phyloP scores from a whole-genome alignment of 2,888 invertebrate species.

The Yponomeuta cagnagella region DNA sequence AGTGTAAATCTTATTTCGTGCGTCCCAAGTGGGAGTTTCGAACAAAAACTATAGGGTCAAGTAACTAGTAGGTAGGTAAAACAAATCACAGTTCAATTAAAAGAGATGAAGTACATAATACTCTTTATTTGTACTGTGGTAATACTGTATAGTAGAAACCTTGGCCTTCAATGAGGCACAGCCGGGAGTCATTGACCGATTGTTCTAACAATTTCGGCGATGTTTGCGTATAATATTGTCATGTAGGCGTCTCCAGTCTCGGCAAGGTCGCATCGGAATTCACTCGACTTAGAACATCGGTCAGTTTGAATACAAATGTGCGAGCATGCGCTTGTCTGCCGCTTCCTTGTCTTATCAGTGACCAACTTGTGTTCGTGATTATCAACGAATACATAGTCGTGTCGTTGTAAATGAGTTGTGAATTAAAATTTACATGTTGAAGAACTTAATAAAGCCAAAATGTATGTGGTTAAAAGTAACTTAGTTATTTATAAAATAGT shows the following conservation, averaged over 20 bases:
- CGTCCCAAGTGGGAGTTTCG: too few relatives aligned
- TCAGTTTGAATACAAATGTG: slow-evolving; percentile 34
- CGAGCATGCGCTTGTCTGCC: not conserved
- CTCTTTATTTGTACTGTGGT: too few relatives aligned
- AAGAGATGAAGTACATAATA: not conserved
- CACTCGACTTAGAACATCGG: not conserved
- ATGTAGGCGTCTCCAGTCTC: slow-evolving; percentile 53
- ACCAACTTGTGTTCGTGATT: not conserved
- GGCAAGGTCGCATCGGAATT: slow-evolving; percentile 46
- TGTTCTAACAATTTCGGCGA: slow-evolving; percentile 18
- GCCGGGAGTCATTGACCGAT: slow-evolving; percentile 21
- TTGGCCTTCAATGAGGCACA: slow-evolving; percentile 9
- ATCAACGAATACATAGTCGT: not conserved
- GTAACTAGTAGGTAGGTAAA: not conserved
- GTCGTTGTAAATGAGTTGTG: too few relatives aligned
- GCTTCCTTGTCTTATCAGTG: not conserved
- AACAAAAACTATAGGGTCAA: too few relatives aligned
- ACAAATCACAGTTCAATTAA: not conserved
- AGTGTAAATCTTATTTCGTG: too few relatives aligned
- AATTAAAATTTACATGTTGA: too few relatives aligned
- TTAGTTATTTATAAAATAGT: too few relatives aligned
- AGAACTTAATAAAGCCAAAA: too few relatives aligned
- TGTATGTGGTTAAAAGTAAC: too few relatives aligned
- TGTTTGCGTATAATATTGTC: slow-evolving; percentile 43
- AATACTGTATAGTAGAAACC: not conserved